These are phyloP conservation scores for Myotis pilosus DNA, from an alignment of 2,797 vertebrate genomes.

Conservation along the genomic window DNA sequence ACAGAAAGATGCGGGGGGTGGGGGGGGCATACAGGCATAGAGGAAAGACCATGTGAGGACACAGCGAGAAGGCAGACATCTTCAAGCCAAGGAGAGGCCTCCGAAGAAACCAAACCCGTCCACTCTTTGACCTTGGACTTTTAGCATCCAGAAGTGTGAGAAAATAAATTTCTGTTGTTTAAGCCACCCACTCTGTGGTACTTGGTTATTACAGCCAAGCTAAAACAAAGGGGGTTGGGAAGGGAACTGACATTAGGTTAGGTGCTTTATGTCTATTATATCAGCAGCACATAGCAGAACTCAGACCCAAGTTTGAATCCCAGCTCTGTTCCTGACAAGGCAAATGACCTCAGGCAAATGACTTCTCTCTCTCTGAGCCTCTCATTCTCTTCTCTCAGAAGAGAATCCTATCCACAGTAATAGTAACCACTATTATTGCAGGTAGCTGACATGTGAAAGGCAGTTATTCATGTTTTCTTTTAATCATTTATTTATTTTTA, in stretches of 20 bases:
- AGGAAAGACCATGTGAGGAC: not conserved
- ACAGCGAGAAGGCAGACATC: not conserved
- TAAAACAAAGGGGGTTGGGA: not conserved
- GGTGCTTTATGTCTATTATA: not conserved
- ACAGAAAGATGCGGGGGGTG: not conserved
- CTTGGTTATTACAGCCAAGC: not conserved
- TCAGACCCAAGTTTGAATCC: not conserved
- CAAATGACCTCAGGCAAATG: not conserved
- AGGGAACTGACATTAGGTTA: not conserved
- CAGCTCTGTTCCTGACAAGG: not conserved
- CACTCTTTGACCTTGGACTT: not conserved
- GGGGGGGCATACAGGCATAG: fast-evolving
- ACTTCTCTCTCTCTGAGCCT: not conserved
- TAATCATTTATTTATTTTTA: not conserved
- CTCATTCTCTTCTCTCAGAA: not conserved
- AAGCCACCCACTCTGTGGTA: not conserved
- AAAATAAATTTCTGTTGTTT: not conserved
- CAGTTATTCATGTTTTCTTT: not conserved
- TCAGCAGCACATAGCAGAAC: no score
- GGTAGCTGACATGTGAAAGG: not conserved
- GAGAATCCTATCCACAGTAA: not conserved
- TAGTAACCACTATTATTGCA: not conserved
- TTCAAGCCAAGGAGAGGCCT: not conserved
- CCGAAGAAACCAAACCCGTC: not conserved
- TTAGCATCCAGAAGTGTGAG: not conserved